Base-by-base conservation (phyloP, 2,113 vertebrate species). In the Lampris incognitus region DNA sequence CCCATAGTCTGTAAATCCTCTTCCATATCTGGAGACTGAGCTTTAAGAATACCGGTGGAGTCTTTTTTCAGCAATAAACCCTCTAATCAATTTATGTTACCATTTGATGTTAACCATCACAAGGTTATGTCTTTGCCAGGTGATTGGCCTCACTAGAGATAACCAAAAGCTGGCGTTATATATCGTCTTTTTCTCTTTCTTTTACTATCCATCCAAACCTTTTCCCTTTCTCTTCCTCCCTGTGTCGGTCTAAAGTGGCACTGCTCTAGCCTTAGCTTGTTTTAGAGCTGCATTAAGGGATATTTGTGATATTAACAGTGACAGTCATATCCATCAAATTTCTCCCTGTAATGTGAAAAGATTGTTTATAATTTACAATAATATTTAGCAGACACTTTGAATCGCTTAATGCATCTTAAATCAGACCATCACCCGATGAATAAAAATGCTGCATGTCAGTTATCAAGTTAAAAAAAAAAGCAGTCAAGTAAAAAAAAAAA, bases 161-260 rank as follows among this genome's bases (percentile, higher is more conserved):
- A 84, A 85, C 91, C 90, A 91, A 92, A 88, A 79, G 88, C 84
- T 72, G 84, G 82, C 86, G 81, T 87, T 85, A 77, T 86, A 88
- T 85, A 82, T 70, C 72, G 54, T 83, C 61, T 52, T 58, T 58
- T 58, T 51, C 69, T 52, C 54, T 5, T 36, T 2, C 44, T 46
- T 4, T 7, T 7, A 1, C 4, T 46, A 4, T 46, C 44, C 44
- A 46, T 11, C 3, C 41, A 8, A 48, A 41, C 63, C 1, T 63
- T 64, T 5, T 46, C 3, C 44, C 51, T 39, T 6, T n/a, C 42
- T 75, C 38, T 54, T 36, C 40, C 9, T 37, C 42, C 9, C 13
- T 51, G 38, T 46, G 44, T 46, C 6, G 44, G 44, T 6, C 44
- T 24, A 24, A 24, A 24, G 24, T 24, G 24, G 24, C 24, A 24